Conservation (phyloP, 2,888 invertebrate genomes). For the Aromia moschata region DNA sequence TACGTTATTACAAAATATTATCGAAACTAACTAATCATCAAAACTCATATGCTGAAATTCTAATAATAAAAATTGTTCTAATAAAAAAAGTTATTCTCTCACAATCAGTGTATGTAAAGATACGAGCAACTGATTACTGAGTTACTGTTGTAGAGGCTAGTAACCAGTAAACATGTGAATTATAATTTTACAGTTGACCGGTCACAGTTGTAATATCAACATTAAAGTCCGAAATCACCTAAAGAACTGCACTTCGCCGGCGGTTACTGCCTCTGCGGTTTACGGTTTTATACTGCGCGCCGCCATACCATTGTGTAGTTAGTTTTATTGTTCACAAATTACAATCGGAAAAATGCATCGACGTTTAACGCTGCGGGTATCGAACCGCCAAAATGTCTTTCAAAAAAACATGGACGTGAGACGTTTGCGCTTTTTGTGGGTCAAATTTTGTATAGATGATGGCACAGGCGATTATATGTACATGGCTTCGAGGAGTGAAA, state of each 20-base stretch:
- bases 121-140: too few relatives aligned
- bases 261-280: constrained; percentile 38
- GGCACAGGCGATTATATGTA: constrained; percentile 18
- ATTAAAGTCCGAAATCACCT: constrained; percentile 52
- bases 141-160: too few relatives aligned
- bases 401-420: constrained; percentile 30
- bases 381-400: constrained; percentile 37
- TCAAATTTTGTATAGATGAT: constrained; percentile 42
- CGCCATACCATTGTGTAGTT: constrained; percentile 34
- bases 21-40: too few relatives aligned
- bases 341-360: constrained; percentile 40
- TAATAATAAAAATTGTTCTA: too few relatives aligned
- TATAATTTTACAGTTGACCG: constrained; percentile 56
- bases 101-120: too few relatives aligned
- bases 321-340: constrained; percentile 39
- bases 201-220: constrained; percentile 44
- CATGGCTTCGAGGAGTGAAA: constrained; percentile 25
- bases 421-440: constrained; percentile 36
- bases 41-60: too few relatives aligned
- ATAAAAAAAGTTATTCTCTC: too few relatives aligned
- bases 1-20: too few relatives aligned
- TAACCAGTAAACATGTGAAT: constrained; percentile 46
- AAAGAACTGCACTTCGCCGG: constrained; percentile 37
- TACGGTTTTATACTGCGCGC: constrained; percentile 25
- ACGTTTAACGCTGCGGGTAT: constrained; percentile 35